Base-by-base conservation (phyloP, 2,888 invertebrate species). In the Byasa hedistus region DNA sequence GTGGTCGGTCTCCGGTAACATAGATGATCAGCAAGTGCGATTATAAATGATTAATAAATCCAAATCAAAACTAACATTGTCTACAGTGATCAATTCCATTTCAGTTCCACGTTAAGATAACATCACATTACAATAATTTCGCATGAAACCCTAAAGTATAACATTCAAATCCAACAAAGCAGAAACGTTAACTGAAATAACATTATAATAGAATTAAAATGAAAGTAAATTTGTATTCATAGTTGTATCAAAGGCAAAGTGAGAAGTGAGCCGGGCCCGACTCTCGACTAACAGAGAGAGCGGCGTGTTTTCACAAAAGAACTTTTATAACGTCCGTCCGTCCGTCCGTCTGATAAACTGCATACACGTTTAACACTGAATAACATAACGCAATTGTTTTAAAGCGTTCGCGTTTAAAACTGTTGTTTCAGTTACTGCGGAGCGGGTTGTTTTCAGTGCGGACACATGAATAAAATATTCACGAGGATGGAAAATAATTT, bases 121-220 rank as follows among this genome's bases (percentile, higher is more conserved):
- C n/a, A 10, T 1, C 48, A 5, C 5, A n/a, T 19, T 7, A 48
- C 7, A 48, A 48, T 44, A 48, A n/a, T 48, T 4, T 48, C 48
- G n/a, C 19, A 3, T 39, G 15, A 44, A 44, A 56, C 19, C 55
- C 22, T 17, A 36, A 56, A 39, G 22, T 21, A 32, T 55, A 39
- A 36, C 23, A 12, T 56, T n/a, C n/a, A 12, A 62, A 56, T 21
- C 10, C 15, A 62, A 62, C 48, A 24, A 15, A 52, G 23, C 51
- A 56, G 32, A 36, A 0, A 24, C 22, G 57, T 48, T 61, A 24
- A 63, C 60, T 65, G 60, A 61, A 57, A 55, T 36, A 65, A 65
- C 65, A 65, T 22, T 56, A 36, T 60, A 65, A 65, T 61, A 56
- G 22, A 51, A 65, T 65, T 65, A 61, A 65, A 65, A 51, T 56